A percentile compares a stretch with the other conserved stretches of the same genome.
phyloP scores from a whole-genome alignment of 2,113 vertebrate genomes.

The Hemicordylus capensis region DNA sequence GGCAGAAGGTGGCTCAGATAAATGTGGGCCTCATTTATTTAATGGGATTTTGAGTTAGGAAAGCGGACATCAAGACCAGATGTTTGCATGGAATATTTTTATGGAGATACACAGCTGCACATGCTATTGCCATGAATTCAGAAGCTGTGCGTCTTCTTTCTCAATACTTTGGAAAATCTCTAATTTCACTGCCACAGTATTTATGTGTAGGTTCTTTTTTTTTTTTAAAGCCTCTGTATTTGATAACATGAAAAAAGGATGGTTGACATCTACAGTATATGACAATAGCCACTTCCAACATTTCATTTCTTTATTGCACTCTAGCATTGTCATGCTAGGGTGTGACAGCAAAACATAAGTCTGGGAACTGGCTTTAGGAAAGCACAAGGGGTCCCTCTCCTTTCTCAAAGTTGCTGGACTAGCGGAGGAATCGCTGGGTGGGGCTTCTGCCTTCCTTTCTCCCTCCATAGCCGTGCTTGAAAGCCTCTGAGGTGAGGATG shows the following conservation, averaged over 20 bases:
- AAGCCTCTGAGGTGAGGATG: background rate
- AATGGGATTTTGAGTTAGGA: background rate
- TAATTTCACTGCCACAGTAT: background rate
- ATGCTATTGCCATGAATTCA: conserved; percentile 17
- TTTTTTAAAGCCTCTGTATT: background rate
- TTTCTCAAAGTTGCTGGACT: background rate
- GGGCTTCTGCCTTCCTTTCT: too few relatives aligned
- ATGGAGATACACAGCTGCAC: conserved; percentile 28
- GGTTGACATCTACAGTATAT: too few relatives aligned
- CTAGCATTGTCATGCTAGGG: background rate
- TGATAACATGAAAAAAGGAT: background rate
- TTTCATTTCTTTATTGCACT: background rate
- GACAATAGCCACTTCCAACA: background rate
- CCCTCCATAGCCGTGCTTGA: background rate
- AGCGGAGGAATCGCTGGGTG: background rate
- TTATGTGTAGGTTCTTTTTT: conserved; percentile 11
- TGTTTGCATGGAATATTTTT: conserved; percentile 11
- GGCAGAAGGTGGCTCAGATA: background rate
- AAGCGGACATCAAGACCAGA: conserved; percentile 9
- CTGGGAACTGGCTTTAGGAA: too few relatives aligned
- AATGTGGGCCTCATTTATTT: conserved; percentile 22
- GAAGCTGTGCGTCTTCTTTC: background rate
- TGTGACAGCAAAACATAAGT: too few relatives aligned
- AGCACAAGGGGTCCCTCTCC: too few relatives aligned
- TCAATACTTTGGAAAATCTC: conserved; percentile 18